A percentile compares a stretch with the other conserved stretches of the same genome.
These are phyloP conservation scores for Drosophila parthenogenetica DNA, from an alignment of 2,888 invertebrate species.

Conservation along the genomic window DNA sequence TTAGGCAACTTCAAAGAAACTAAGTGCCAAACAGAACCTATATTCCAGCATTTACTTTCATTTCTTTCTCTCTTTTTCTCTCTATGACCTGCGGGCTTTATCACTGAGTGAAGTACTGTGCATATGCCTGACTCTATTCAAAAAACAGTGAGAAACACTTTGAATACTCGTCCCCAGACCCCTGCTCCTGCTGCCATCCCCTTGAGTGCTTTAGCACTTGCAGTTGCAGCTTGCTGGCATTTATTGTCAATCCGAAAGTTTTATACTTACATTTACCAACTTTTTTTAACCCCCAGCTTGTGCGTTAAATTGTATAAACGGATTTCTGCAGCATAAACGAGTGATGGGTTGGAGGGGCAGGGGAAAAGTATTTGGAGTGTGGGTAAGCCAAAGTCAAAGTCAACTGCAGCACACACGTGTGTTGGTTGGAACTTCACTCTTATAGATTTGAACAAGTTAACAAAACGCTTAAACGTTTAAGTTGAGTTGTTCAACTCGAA, in stretches of 20 bases:
- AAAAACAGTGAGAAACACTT: slow-evolving; percentile 42
- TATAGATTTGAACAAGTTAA: slow-evolving; percentile 67
- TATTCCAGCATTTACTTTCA: slow-evolving; percentile 39
- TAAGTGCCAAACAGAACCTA: slow-evolving; percentile 67
- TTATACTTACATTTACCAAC: slow-evolving; percentile 65
- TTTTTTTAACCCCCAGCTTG: slow-evolving; percentile 46
- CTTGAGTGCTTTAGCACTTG: slow-evolving; percentile 10
- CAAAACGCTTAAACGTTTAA: slow-evolving; percentile 66
- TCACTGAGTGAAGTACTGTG: slow-evolving; percentile 56
- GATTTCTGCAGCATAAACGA: slow-evolving; percentile 55
- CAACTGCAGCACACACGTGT: slow-evolving; percentile 20
- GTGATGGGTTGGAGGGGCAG: background rate
- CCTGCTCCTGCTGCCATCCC: background rate
- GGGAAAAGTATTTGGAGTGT: background rate
- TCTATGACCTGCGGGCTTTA: slow-evolving; percentile 67
- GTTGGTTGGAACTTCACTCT: slow-evolving; percentile 11
- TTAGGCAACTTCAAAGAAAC: slow-evolving; percentile 59
- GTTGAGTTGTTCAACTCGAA: slow-evolving; percentile 47
- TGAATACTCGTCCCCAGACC: slow-evolving; percentile 5
- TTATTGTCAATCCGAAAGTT: slow-evolving; percentile 81
- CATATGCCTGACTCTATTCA: slow-evolving; percentile 51
- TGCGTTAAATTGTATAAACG: slow-evolving; percentile 70
- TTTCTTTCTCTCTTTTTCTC: slow-evolving; percentile 7
- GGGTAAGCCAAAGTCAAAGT: slow-evolving; percentile 42
- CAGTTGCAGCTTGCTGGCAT: slow-evolving; percentile 50